These are phyloP conservation scores for Euplexia lucipara DNA, from an alignment of 2,888 invertebrate genomes.

Conservation along the genomic window DNA sequence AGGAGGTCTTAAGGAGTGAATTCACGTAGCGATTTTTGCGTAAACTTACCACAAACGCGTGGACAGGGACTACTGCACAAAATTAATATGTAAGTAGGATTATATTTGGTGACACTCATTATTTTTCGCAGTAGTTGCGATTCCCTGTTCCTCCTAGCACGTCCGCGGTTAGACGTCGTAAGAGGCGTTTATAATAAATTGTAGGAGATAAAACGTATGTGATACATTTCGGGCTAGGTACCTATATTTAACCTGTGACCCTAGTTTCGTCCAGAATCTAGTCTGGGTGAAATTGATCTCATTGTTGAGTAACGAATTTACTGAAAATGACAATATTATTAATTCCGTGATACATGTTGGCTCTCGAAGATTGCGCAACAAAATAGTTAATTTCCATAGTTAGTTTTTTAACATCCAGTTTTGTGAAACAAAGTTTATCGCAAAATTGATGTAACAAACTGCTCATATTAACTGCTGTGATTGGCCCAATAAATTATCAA, in stretches of 20 bases:
- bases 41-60: too few relatives aligned
- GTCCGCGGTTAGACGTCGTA: background rate
- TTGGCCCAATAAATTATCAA: too few relatives aligned
- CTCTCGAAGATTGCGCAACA: background rate
- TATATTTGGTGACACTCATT: background rate
- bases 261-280: background rate
- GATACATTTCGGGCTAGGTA: background rate
- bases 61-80: too few relatives aligned
- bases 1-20: constrained; percentile 10
- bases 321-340: background rate
- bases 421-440: too few relatives aligned
- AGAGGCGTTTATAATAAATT: background rate
- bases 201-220: background rate
- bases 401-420: background rate
- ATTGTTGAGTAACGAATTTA: background rate
- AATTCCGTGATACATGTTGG: background rate
- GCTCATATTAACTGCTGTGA: too few relatives aligned
- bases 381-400: background rate
- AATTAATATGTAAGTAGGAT: background rate
- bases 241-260: background rate
- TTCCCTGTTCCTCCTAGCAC: too few relatives aligned
- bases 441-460: too few relatives aligned
- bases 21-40: constrained; percentile 6
- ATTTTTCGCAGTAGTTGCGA: constrained; percentile 3
- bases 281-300: too few relatives aligned